These are phyloP conservation scores for Emydocephalus ijimae DNA, from an alignment of 2,113 vertebrate species.

Conservation along the genomic window DNA sequence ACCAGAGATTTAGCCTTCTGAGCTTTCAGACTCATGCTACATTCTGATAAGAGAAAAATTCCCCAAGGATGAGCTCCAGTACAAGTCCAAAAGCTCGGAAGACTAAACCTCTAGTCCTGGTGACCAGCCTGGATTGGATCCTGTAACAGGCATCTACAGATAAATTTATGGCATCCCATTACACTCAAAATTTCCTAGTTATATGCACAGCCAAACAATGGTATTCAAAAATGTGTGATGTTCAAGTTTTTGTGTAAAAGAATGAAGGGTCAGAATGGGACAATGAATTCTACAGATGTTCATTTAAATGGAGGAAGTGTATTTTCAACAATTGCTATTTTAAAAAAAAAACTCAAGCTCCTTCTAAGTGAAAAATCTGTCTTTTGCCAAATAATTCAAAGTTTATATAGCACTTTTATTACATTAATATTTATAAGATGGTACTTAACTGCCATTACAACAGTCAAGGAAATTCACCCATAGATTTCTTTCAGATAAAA, in stretches of 20 bases:
- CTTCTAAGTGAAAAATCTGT: background rate
- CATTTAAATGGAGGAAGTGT: constrained; percentile 35
- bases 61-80: background rate
- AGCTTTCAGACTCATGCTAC: background rate
- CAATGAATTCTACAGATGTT: background rate
- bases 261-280: background rate
- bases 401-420: background rate
- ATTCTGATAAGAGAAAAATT: background rate
- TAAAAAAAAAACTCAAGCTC: background rate
- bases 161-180: background rate
- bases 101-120: background rate
- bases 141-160: background rate
- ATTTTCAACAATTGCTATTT: constrained; percentile 17
- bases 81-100: background rate
- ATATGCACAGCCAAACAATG: background rate
- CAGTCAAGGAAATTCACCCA: background rate
- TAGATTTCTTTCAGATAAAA: background rate
- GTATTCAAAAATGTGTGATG: background rate
- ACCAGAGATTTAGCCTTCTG: background rate
- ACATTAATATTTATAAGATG: background rate
- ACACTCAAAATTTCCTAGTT: background rate
- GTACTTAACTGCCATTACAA: background rate
- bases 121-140: background rate
- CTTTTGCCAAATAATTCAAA: background rate
- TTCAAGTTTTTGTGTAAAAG: background rate